A percentile compares a stretch with the other conserved stretches of the same genome.
phyloP scores from a whole-genome alignment of 2,797 vertebrate species.

The Acrossocheilus fasciatus region DNA sequence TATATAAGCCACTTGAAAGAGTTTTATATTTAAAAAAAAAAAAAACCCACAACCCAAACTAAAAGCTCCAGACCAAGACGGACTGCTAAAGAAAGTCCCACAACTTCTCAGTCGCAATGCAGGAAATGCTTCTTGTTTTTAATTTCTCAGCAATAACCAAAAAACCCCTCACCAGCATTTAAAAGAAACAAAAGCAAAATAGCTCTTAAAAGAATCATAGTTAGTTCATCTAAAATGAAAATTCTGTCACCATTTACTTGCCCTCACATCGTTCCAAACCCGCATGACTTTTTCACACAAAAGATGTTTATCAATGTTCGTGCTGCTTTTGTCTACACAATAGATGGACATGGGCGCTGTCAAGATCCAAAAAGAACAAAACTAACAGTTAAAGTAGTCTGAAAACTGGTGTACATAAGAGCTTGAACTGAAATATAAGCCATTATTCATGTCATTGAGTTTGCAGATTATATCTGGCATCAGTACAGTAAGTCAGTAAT shows the following conservation, averaged over 20 bases:
- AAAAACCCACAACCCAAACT: neutral
- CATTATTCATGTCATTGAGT: neutral
- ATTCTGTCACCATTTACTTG: neutral
- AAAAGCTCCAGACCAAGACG: neutral
- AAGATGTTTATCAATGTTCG: neutral
- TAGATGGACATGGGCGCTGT: neutral
- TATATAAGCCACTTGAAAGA: neutral
- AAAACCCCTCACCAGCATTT: neutral
- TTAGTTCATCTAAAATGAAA: neutral
- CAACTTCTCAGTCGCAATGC: neutral
- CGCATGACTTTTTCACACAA: neutral
- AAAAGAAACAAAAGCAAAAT: neutral
- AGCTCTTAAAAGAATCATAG: neutral
- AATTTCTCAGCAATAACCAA: neutral
- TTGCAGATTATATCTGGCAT: neutral
- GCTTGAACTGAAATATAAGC: neutral
- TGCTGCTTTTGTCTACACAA: slow-evolving; percentile 25
- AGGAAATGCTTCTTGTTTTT: slow-evolving; percentile 5
- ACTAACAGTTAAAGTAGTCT: neutral
- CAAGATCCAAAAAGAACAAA: neutral
- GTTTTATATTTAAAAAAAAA: neutral
- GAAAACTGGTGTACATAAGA: neutral
- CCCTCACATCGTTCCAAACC: neutral
- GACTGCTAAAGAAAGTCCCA: slow-evolving; percentile 33
- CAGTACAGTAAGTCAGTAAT: neutral